A percentile compares a stretch with the other conserved stretches of the same genome.
These are phyloP conservation scores for Masticophis lateralis DNA, from an alignment of 2,797 vertebrate genomes.

Conservation along the genomic window DNA sequence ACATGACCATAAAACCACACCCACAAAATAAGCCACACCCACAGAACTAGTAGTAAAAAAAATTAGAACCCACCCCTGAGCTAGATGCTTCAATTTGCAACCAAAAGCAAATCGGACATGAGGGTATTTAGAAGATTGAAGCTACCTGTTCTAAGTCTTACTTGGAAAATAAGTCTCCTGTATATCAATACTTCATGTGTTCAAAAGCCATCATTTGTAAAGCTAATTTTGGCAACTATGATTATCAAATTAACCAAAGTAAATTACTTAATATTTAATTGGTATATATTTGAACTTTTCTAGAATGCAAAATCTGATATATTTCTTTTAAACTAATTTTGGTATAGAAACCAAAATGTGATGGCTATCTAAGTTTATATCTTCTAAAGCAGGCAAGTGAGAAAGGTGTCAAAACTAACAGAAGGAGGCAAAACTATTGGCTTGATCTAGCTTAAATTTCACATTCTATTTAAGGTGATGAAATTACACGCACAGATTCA, in stretches of 20 bases:
- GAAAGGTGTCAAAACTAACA: background rate
- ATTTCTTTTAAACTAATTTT: background rate
- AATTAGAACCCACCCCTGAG: background rate
- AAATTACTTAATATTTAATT: background rate
- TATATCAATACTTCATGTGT: background rate
- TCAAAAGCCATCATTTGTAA: background rate
- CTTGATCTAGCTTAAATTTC: background rate
- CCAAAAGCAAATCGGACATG: background rate
- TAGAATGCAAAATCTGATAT: background rate
- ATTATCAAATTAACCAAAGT: background rate
- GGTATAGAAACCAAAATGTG: background rate
- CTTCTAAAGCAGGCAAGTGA: background rate
- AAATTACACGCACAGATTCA: background rate
- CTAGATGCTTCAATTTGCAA: background rate
- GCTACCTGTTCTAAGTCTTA: background rate
- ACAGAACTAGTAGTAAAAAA: too few relatives aligned
- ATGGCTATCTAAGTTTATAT: background rate
- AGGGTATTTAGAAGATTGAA: background rate
- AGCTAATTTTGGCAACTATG: background rate
- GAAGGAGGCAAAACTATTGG: background rate
- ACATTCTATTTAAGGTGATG: background rate
- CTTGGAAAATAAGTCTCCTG: background rate
- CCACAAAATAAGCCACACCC: too few relatives aligned
- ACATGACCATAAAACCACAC: too few relatives aligned
- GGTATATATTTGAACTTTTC: background rate